phyloP scores from a whole-genome alignment of 2,797 vertebrate genomes.

The Cirrhinus mrigala region DNA sequence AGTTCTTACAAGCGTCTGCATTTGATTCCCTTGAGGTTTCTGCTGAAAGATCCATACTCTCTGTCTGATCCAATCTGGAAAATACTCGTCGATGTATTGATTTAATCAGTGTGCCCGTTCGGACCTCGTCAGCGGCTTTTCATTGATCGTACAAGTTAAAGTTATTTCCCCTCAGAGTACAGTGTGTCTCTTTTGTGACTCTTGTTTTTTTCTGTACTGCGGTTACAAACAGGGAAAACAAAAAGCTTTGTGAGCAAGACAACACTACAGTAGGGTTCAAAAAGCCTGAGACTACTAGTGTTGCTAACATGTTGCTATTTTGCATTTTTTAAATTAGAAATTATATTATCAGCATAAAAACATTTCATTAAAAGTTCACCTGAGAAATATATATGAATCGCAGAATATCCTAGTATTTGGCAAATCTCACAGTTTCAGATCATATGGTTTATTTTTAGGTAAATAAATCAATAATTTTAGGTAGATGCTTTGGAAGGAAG shows the following conservation, averaged over 20 bases:
- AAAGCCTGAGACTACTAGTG: background rate
- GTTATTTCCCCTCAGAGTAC: slow-evolving; percentile 33
- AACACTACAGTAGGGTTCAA: background rate
- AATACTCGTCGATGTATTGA: slow-evolving; percentile 46
- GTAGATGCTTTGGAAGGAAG: background rate
- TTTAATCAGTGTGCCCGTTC: slow-evolving; percentile 28
- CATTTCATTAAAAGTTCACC: background rate
- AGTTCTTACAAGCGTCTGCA: slow-evolving; percentile 10
- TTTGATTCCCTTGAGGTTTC: slow-evolving; percentile 26
- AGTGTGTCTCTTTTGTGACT: slow-evolving; percentile 10
- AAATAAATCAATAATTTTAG: background rate
- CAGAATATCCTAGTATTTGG: background rate
- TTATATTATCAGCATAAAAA: background rate
- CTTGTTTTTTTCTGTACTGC: slow-evolving; percentile 11
- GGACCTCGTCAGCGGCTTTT: slow-evolving; percentile 13
- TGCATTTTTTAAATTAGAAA: background rate
- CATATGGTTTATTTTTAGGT: background rate
- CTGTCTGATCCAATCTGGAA: slow-evolving; percentile 45
- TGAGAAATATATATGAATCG: background rate
- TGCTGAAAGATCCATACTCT: slow-evolving; percentile 31
- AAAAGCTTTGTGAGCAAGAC: background rate
- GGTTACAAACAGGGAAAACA: background rate
- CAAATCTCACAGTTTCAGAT: background rate
- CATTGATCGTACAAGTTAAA: slow-evolving; percentile 37
- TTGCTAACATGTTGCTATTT: background rate